These are phyloP conservation scores for Phrynosoma platyrhinos DNA, from an alignment of 2,113 vertebrate species.

Conservation along the genomic window DNA sequence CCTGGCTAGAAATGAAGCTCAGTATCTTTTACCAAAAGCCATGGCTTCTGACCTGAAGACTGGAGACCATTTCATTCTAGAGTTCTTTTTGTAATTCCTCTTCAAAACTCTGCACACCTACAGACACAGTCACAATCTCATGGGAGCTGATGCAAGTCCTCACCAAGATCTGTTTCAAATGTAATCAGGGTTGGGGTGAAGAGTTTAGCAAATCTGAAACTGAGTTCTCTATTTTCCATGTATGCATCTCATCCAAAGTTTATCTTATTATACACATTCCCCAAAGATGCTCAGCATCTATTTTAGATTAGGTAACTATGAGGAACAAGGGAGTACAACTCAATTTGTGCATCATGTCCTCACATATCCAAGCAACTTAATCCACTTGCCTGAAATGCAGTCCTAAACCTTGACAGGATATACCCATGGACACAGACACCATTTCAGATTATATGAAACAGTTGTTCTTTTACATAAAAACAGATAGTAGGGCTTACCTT, in stretches of 20 bases:
- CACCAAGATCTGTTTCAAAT: neutral
- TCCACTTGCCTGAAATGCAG: neutral
- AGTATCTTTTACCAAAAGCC: conserved; percentile 57
- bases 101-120: conserved; percentile 69
- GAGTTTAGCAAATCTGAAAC: neutral
- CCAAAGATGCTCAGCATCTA: neutral
- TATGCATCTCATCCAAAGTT: neutral
- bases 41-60: conserved; percentile 67
- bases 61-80: conserved; percentile 67
- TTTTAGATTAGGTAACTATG: neutral
- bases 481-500: too few species aligned
- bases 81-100: conserved; percentile 55
- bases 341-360: neutral
- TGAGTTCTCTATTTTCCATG: neutral
- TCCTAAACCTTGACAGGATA: neutral
- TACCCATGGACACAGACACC: neutral
- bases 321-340: neutral
- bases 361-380: too few species aligned
- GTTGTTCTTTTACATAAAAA: too few species aligned
- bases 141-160: neutral
- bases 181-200: too few species aligned
- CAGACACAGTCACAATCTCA: neutral
- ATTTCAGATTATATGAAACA: too few species aligned
- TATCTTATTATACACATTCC: neutral
- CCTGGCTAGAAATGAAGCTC: conserved; percentile 50